These are phyloP conservation scores for Diadromus collaris DNA, from an alignment of 2,888 invertebrate genomes.

Conservation along the genomic window DNA sequence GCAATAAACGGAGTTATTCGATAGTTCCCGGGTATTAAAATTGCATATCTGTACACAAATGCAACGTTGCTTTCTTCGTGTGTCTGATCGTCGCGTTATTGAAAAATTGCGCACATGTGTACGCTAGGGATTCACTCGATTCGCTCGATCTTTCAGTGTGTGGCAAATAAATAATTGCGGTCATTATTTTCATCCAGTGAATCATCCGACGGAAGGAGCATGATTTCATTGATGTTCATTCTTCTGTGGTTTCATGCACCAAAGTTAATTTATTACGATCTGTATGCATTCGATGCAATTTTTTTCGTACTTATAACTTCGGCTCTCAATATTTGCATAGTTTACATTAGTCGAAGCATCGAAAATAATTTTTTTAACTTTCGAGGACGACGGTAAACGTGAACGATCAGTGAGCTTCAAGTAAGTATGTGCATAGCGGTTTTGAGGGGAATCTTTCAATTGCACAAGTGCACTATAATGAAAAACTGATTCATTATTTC, in stretches of 20 bases:
- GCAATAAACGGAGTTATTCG: constrained; percentile 20
- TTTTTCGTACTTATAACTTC: constrained; percentile 29
- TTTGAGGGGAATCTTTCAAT: constrained; percentile 4
- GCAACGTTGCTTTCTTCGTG: not conserved
- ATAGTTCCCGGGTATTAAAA: constrained; percentile 32
- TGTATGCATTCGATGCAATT: constrained; percentile 22
- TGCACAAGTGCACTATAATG: not conserved
- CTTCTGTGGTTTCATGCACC: constrained; percentile 18
- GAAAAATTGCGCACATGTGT: constrained; percentile 13
- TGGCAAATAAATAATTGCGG: constrained; percentile 15
- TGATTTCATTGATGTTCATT: constrained; percentile 28
- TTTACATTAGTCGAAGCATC: constrained; percentile 3
- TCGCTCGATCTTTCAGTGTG: not conserved
- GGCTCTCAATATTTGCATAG: constrained; percentile 14
- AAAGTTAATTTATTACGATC: constrained; percentile 1
- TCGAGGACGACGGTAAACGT: not conserved
- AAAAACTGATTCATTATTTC: not conserved
- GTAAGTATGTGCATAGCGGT: not conserved
- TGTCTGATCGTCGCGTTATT: constrained; percentile 3
- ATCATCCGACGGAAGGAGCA: constrained; percentile 14
- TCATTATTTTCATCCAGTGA: constrained; percentile 33
- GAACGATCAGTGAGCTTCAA: not conserved
- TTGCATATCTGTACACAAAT: constrained; percentile 10
- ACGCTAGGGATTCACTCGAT: constrained; percentile 1
- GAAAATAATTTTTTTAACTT: not conserved